Evolutionary conservation across 92 coral and sea anemone genomes (phyloP).

Genomic region (Palythoa heliodiscus): DNA sequence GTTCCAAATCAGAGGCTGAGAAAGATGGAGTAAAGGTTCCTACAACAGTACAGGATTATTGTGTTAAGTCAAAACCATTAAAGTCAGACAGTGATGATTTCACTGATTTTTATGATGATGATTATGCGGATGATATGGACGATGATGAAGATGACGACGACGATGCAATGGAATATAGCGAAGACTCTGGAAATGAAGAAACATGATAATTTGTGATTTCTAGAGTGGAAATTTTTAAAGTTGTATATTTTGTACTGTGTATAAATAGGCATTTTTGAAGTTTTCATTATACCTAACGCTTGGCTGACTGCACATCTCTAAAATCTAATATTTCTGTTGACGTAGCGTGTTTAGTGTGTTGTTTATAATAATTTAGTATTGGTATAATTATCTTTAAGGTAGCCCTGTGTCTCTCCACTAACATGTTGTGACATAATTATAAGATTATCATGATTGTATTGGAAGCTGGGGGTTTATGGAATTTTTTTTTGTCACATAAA

Average conservation of each 20-base stretch:
- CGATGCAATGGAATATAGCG: conserved; percentile 93
- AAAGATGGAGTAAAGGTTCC: conserved; percentile 96
- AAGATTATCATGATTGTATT: background rate
- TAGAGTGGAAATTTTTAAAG: conserved; percentile 58
- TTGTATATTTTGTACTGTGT: conserved; percentile 86
- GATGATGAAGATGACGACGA: conserved; percentile 91
- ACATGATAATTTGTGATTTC: conserved; percentile 61
- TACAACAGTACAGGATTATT: conserved; percentile 94
- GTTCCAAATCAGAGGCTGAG: conserved; percentile 94
- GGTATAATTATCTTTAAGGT: background rate
- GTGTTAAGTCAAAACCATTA: conserved; percentile 92
- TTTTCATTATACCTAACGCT: conserved; percentile 14
- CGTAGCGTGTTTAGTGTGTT: background rate
- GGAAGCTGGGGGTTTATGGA: background rate
- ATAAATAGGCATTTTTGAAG: conserved; percentile 50
- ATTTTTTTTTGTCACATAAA: conserved; percentile 6
- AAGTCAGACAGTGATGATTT: conserved; percentile 92
- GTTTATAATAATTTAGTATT: background rate
- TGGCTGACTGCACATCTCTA: conserved; percentile 1
- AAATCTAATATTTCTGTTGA: background rate
- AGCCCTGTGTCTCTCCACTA: background rate
- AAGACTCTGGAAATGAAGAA: conserved; percentile 98
- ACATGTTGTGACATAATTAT: background rate
- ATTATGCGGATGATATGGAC: conserved; percentile 95
- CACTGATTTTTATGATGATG: conserved; percentile 96